Percentiles rank a stretch among this genome's conserved stretches.
phyloP scores from a whole-genome alignment of 2,797 vertebrate species.

The Brachymystax lenok region DNA sequence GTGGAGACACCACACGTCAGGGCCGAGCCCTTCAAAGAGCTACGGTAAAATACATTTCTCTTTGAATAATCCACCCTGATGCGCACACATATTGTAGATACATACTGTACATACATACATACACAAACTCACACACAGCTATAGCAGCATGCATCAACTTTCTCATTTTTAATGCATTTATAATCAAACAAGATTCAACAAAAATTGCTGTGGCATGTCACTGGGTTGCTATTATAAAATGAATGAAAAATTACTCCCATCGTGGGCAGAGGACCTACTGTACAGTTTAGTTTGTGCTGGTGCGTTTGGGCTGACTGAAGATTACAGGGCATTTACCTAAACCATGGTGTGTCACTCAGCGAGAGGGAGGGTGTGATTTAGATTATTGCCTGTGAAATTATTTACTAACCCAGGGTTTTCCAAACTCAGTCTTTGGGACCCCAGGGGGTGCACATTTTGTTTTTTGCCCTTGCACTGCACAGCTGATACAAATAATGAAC shows the following conservation, averaged over 20 bases:
- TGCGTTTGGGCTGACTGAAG: neutral
- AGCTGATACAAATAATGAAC: too few species aligned
- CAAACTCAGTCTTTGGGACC: too few species aligned
- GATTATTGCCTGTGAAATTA: too few species aligned
- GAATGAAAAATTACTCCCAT: neutral
- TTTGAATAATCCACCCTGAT: neutral
- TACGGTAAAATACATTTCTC: conserved; percentile 82
- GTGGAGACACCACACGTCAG: conserved; percentile 97
- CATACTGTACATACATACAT: neutral
- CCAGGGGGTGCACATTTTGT: too few species aligned
- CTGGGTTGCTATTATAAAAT: neutral
- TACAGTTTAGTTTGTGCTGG: neutral
- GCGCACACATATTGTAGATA: neutral
- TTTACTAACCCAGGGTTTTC: too few species aligned
- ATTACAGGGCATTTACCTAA: neutral
- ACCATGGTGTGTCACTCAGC: too few species aligned
- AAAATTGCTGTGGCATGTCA: neutral
- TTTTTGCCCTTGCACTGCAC: too few species aligned
- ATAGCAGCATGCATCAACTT: neutral
- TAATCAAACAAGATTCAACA: neutral
- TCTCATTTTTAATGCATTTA: neutral
- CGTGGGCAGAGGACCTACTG: neutral
- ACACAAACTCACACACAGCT: neutral
- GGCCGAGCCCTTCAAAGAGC: conserved; percentile 97
- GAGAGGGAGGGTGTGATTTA: too few species aligned